Percentiles rank a stretch among this genome's conserved stretches.
These are phyloP conservation scores for Microchirus variegatus DNA, from an alignment of 2,797 vertebrate species.

Conservation along the genomic window DNA sequence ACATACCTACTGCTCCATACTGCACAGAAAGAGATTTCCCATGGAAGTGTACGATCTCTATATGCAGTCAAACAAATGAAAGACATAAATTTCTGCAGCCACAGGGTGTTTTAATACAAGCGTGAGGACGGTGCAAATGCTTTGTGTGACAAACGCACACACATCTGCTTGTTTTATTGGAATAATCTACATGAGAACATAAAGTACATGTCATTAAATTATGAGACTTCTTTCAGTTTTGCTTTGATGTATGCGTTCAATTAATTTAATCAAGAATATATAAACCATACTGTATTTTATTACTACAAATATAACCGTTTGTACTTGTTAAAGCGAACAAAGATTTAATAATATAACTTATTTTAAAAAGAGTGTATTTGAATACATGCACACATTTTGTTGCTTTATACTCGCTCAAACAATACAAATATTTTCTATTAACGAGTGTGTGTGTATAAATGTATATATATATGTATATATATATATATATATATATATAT, in stretches of 20 bases:
- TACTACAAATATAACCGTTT: too few species aligned
- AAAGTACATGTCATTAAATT: neutral
- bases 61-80: slow-evolving; percentile 69
- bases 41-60: slow-evolving; percentile 42
- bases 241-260: neutral
- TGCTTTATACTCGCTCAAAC: neutral
- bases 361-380: neutral
- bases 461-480: too few species aligned
- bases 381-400: neutral
- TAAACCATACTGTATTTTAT: too few species aligned
- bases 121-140: slow-evolving; percentile 21
- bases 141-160: slow-evolving; percentile 42
- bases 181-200: slow-evolving; percentile 40
- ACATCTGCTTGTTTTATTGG: slow-evolving; percentile 39
- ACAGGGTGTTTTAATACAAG: slow-evolving; percentile 43
- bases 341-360: neutral
- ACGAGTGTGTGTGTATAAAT: too few species aligned
- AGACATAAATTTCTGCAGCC: slow-evolving; percentile 63
- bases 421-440: neutral
- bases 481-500: too few species aligned
- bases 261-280: neutral
- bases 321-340: too few species aligned
- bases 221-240: neutral
- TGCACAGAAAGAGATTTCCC: slow-evolving; percentile 55
- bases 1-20: slow-evolving; percentile 61